Evolutionary conservation across 92 coral and sea anemone species (phyloP), one percentile per base, ranked within the genome.

Genomic region (Porites lobata): DNA sequence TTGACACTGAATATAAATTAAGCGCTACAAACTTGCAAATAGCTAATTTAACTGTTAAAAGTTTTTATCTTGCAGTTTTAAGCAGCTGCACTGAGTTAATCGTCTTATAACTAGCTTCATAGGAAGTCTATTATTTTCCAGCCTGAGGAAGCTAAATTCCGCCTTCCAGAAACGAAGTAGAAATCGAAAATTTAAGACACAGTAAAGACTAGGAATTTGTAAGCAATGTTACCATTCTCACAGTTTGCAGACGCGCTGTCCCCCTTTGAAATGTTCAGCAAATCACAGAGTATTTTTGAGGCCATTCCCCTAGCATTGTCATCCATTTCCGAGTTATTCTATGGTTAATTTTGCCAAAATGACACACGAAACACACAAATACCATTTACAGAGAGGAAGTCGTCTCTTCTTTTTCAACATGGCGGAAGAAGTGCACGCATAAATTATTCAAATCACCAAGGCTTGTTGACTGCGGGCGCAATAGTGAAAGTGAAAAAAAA

Each of bases 301-400:
- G 98, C 99, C 89, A 90, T 86, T 29, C 98, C 98, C 69, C 90
- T 95, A 47, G 92, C 87, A 77, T 22, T 59, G 50, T 93, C 93
- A 58, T 82, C 91, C 96, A 93, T 93, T 9, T 38, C 22, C 13
- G 1, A 8, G 19, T 20, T 24, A 32, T 32, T 15, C 50, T 18
- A 47, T 0, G 73, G 70, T 18, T 26, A 50, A 11, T 21, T 84
- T 62, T 84, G 10, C 15, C 1, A 50, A 7, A 84, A 26, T 22
- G 72, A 84, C 50, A 47, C 56, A 13, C 51, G 8, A 74, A 84
- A 63, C 50, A 20, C 68, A 5, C n/a, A 58, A 72, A n/a, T 47
- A 14, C 50, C 72, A 3, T 21, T 13, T 11, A 4, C 50, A 21
- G 80, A 38, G 54, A 84, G 87, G 87, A 84, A 84, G 87, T 75